phyloP scores from a whole-genome alignment of 2,888 invertebrate species.

The Pyrrhosoma nymphula region DNA sequence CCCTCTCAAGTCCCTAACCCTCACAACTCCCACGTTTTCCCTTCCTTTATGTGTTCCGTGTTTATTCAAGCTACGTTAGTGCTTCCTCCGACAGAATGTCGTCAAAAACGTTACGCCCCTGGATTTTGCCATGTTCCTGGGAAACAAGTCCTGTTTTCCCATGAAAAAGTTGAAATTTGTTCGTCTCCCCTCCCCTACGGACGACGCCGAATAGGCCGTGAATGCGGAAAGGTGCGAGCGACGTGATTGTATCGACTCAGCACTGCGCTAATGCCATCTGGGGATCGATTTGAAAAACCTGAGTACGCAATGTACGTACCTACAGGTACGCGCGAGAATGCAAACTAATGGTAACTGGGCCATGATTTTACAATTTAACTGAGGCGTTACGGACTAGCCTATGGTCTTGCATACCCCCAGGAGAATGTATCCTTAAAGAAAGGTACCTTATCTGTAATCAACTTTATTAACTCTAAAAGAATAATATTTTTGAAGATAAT shows the following conservation, averaged over 20 bases:
- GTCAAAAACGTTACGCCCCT: background rate
- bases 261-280: background rate
- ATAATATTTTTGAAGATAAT: no score
- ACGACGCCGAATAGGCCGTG: background rate
- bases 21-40: no score
- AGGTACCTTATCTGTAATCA: no score
- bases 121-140: background rate
- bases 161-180: background rate
- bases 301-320: background rate
- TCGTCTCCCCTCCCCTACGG: no score
- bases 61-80: background rate
- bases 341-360: no score
- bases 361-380: no score
- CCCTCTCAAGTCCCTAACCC: no score
- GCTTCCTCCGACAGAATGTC: background rate
- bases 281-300: conserved; percentile 1
- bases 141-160: background rate
- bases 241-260: background rate
- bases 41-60: background rate
- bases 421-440: no score
- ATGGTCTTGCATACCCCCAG: no score
- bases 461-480: no score
- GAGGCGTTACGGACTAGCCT: no score
- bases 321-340: background rate
- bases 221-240: background rate